phyloP scores from a whole-genome alignment of 2,888 invertebrate genomes.

The Coecobrya sp. region DNA sequence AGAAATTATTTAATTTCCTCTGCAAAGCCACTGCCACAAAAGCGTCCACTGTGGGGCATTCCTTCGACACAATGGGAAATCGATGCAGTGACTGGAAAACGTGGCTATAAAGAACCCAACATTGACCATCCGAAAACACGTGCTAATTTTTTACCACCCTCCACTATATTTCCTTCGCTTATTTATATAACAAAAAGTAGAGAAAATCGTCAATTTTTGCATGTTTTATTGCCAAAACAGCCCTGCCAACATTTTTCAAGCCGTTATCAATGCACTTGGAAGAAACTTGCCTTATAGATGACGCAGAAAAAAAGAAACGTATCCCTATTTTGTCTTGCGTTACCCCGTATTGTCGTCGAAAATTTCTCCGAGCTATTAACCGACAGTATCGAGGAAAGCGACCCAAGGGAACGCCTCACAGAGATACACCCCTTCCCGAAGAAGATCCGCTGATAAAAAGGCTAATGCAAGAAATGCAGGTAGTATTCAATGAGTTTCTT shows the following conservation, averaged over 20 bases:
- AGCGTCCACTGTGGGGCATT: conserved; percentile 56
- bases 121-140: conserved; percentile 9
- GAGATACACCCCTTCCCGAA: background rate
- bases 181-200: too few relatives aligned
- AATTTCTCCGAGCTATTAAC: background rate
- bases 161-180: too few relatives aligned
- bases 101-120: conserved; percentile 15
- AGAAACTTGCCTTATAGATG: conserved; percentile 18
- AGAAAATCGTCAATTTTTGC: too few relatives aligned
- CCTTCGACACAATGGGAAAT: conserved; percentile 64
- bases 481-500: conserved; percentile 58
- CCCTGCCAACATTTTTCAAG: conserved; percentile 62
- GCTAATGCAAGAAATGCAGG: conserved; percentile 49
- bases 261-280: background rate
- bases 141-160: conserved; percentile 10
- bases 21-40: background rate
- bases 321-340: background rate
- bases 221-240: conserved; percentile 8
- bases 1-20: conserved; percentile 47
- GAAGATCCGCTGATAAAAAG: conserved; percentile 58
- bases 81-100: conserved; percentile 47
- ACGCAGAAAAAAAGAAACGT: conserved; percentile 17
- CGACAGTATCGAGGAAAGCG: conserved; percentile 47
- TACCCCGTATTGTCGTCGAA: conserved; percentile 41
- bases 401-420: background rate